Evolutionary conservation across 2,797 vertebrate species (phyloP).

Genomic region (Cryptoblepharus egeriae): DNA sequence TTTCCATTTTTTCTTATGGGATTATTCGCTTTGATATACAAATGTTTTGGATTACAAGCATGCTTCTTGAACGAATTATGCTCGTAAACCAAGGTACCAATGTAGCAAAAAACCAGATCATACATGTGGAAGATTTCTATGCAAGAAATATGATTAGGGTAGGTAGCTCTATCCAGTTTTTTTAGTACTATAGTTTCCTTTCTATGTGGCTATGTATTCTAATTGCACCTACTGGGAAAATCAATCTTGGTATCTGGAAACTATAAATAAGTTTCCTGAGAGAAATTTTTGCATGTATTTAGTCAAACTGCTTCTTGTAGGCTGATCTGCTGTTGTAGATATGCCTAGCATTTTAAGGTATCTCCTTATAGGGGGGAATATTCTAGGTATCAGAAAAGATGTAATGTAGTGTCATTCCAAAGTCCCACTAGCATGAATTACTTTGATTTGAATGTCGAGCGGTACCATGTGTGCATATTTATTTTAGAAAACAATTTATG

Average conservation of each 20-base stretch:
- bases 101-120: background rate
- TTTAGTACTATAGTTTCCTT: background rate
- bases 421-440: background rate
- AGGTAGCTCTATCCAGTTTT: background rate
- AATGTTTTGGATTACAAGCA: no score
- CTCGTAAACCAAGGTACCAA: no score
- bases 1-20: no score
- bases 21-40: no score
- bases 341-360: background rate
- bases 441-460: conserved; percentile 7
- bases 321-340: background rate
- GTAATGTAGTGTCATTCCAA: background rate
- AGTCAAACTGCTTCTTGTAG: background rate
- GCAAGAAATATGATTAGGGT: background rate
- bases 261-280: background rate
- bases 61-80: no score
- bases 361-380: no score
- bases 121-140: background rate
- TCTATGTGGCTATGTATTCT: background rate
- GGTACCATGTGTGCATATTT: background rate
- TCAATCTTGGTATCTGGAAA: background rate
- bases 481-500: conserved; percentile 35
- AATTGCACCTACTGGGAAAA: background rate
- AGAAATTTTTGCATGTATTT: background rate
- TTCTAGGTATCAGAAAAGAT: background rate